These are phyloP conservation scores for Lasiurus borealis DNA, from an alignment of 2,113 vertebrate species.

Conservation along the genomic window DNA sequence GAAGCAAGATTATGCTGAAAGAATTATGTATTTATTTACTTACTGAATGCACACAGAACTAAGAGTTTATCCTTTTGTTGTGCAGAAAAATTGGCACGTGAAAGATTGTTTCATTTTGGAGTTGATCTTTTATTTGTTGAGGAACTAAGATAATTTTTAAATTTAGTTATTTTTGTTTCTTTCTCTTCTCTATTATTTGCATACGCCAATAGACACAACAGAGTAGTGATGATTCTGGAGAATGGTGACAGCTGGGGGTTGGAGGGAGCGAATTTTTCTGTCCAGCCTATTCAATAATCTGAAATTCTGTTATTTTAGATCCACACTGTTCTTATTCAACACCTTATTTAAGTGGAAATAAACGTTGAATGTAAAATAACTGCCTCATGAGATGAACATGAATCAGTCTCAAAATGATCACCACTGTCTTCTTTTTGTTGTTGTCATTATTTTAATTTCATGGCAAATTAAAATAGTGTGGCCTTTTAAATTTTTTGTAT, in stretches of 20 bases:
- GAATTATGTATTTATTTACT: not conserved
- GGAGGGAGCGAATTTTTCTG: not conserved
- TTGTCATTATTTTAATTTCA: constrained; percentile 17
- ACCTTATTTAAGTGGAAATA: not conserved
- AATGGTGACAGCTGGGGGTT: not conserved
- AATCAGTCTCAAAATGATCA: constrained; percentile 11
- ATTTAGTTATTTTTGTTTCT: not conserved
- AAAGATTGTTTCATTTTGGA: not conserved
- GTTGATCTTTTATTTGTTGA: not conserved
- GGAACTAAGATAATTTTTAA: constrained; percentile 12
- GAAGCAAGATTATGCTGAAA: not conserved
- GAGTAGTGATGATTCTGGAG: not conserved
- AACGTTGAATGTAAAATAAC: not conserved
- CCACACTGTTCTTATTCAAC: not conserved
- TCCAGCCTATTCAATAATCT: not conserved
- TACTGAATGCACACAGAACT: not conserved
- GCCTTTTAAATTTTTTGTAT: not conserved
- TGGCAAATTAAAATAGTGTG: not conserved
- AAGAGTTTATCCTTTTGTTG: not conserved
- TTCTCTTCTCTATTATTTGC: not conserved
- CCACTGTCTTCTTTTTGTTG: not conserved
- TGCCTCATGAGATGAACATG: not conserved
- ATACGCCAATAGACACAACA: not conserved
- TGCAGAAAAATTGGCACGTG: not conserved
- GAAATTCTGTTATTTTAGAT: constrained; percentile 22